phyloP scores from a whole-genome alignment of 1,140 invertebrate species.

The Ctenoplectra terminalis region DNA sequence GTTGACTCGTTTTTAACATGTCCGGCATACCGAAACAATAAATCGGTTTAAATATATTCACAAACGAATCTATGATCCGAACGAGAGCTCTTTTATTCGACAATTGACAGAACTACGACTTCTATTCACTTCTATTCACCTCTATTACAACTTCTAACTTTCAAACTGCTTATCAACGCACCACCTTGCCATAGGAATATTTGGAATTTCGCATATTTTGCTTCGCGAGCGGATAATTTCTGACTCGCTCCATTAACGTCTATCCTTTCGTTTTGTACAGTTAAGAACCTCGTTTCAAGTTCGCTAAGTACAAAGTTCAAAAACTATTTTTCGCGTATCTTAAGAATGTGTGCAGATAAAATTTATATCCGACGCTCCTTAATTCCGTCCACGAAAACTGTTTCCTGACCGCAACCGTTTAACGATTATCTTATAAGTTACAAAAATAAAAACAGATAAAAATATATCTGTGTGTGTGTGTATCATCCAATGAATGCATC shows the following conservation, averaged over 20 bases:
- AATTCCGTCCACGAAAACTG: background rate
- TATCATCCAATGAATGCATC: background rate
- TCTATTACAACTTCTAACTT: background rate
- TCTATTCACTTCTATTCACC: too few species aligned
- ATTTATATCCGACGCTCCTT: background rate
- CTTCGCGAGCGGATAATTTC: background rate
- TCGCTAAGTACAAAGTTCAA: background rate
- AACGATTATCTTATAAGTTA: too few species aligned
- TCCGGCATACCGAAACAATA: background rate
- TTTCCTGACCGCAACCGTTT: too few species aligned
- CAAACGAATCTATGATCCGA: too few species aligned
- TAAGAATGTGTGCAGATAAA: background rate
- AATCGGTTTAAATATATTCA: background rate
- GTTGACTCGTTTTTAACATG: too few species aligned
- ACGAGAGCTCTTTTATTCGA: background rate
- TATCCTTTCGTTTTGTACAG: background rate
- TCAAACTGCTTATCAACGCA: background rate
- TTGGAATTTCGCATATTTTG: background rate
- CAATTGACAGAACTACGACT: background rate
- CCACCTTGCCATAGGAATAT: too few species aligned
- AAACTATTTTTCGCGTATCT: background rate
- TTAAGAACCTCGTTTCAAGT: background rate
- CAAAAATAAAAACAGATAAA: too few species aligned
- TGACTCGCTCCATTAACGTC: background rate
- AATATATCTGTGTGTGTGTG: too few species aligned